Evolutionary conservation across 2,797 vertebrate species (phyloP), one percentile per base, ranked within the genome.

Genomic region (Distichodus sexfasciatus): DNA sequence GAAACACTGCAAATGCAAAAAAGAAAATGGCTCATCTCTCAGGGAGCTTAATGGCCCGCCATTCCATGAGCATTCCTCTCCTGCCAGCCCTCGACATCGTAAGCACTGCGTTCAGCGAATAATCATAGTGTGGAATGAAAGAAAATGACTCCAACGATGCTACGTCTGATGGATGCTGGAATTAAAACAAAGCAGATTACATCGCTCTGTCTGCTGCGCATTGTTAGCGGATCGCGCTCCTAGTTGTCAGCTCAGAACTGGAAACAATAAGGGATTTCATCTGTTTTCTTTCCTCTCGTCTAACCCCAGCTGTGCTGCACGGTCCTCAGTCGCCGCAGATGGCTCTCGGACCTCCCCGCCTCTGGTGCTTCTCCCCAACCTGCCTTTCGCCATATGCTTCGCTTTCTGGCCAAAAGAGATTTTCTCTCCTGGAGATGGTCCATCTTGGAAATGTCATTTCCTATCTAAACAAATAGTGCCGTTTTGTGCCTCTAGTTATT

Each of bases 311-410:
- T 66, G 62, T 66, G 47, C 38, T 2, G 8, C 76, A 19, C 24
- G 53, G 63, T 66, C 69, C 64, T 69, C 53, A 75, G 65, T 62
- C 78, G 78, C 81, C 79, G 69, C 81, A 71, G 69, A 82, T 73
- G 70, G 15, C 64, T 57, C 51, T 71, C 72, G 76, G 64, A 78
- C 75, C 64, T 75, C 73, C 70, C 72, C 75, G 77, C 74, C 72
- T 74, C 57, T 29, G 60, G 62, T 53, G 11, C 75, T 74, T 79
- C 74, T 79, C 65, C n/a, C 36, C 26, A 78, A 75, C 70, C 69
- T 38, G 38, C 44, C 53, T 44, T 55, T 61, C 29, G 24, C 63
- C 53, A 61, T 61, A 55, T 71, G 73, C n/a, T 55, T 71, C 40
- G 62, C 67, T 66, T 15, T 67, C 62, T 41, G n/a, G 29, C 68